Conservation (phyloP, 1,140 invertebrate genomes). For the Thaumatotibia leucotreta region DNA sequence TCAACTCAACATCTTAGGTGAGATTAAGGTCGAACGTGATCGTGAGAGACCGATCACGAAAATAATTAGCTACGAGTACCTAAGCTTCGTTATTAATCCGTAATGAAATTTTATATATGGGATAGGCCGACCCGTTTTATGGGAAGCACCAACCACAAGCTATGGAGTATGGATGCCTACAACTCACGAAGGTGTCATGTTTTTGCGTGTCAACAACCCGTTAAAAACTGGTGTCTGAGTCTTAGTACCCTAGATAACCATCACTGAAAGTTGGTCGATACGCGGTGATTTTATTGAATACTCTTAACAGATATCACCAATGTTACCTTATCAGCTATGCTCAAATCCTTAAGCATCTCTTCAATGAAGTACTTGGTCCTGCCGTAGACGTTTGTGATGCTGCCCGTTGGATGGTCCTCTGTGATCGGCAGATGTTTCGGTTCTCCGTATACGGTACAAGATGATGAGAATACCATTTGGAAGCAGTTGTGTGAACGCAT, state of each 20-base stretch:
- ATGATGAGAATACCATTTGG: conserved; percentile 94
- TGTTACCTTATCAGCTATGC: conserved; percentile 83
- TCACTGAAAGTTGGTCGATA: too few species aligned
- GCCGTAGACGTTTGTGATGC: conserved; percentile 86
- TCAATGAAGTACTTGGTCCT: conserved; percentile 96
- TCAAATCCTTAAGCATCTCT: conserved; percentile 92
- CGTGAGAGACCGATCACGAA: background rate
- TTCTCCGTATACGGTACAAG: conserved; percentile 95
- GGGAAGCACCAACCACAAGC: too few species aligned
- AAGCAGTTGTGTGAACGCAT: conserved; percentile 88
- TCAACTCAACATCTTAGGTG: background rate
- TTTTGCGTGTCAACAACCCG: too few species aligned
- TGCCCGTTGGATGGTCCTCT: conserved; percentile 89
- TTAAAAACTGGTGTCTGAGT: too few species aligned
- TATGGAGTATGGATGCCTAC: too few species aligned
- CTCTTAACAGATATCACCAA: background rate
- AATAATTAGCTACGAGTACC: too few species aligned
- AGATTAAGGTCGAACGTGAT: background rate
- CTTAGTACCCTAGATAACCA: too few species aligned
- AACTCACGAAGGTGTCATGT: too few species aligned
- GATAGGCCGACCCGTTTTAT: too few species aligned
- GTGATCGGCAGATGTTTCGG: conserved; percentile 91
- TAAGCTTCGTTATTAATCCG: too few species aligned
- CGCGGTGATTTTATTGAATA: too few species aligned
- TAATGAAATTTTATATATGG: too few species aligned